Conservation (phyloP, 2,888 invertebrate genomes). For the Parelbella ahira region DNA sequence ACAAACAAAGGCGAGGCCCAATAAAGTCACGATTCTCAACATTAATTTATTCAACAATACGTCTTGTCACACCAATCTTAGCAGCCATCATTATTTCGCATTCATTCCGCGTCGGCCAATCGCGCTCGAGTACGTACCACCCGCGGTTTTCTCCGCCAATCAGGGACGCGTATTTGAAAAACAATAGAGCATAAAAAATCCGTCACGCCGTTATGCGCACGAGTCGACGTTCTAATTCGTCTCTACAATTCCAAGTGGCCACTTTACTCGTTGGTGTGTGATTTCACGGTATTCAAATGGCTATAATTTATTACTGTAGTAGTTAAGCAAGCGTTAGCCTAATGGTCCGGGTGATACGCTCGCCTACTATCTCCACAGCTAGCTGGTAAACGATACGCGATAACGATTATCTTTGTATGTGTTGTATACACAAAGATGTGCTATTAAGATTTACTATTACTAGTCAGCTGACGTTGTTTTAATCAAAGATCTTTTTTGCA, state of each 20-base stretch:
- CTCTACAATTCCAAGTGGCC: conserved; percentile 31
- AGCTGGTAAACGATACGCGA: not conserved
- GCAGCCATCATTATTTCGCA: conserved; percentile 74
- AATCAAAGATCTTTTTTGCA: too few relatives aligned
- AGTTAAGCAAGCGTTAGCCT: conserved; percentile 27
- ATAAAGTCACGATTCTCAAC: conserved; percentile 36
- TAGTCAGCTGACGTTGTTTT: too few relatives aligned
- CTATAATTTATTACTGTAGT: conserved; percentile 27
- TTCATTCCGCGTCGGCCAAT: conserved; percentile 63
- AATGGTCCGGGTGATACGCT: conserved; percentile 24
- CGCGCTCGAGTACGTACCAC: conserved; percentile 50
- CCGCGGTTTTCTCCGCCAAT: conserved; percentile 59
- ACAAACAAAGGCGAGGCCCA: conserved; percentile 33
- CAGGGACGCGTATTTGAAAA: conserved; percentile 62
- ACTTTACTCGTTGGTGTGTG: conserved; percentile 28
- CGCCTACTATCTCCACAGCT: not conserved
- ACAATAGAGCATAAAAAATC: conserved; percentile 78
- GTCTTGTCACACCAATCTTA: conserved; percentile 61
- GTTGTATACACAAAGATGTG: too few relatives aligned
- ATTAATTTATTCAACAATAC: conserved; percentile 72
- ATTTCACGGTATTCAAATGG: conserved; percentile 31
- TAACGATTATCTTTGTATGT: too few relatives aligned
- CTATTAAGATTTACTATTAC: too few relatives aligned
- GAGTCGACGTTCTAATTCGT: conserved; percentile 53
- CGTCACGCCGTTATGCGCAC: conserved; percentile 68